These are phyloP conservation scores for Linnaemya tessellans DNA, from an alignment of 2,888 invertebrate genomes.

Conservation along the genomic window DNA sequence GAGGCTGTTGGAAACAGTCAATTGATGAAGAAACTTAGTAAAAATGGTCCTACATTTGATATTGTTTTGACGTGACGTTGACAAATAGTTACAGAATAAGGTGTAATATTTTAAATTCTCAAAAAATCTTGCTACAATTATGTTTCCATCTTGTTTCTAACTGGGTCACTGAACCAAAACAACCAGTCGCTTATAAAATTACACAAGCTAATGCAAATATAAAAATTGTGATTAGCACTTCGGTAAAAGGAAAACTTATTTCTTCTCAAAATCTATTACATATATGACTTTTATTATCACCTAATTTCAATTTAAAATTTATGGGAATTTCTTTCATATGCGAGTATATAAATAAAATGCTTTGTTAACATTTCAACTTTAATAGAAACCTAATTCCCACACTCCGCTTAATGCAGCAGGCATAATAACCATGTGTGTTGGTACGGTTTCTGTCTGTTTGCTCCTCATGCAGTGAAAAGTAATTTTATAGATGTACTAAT, in stretches of 20 bases:
- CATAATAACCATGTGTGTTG: slow-evolving; percentile 18
- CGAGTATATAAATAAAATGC: neutral
- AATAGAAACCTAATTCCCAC: slow-evolving; percentile 49
- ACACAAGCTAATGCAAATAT: too few species aligned
- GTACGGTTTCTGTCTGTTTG: neutral
- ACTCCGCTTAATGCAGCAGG: slow-evolving; percentile 32
- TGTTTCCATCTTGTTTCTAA: too few species aligned
- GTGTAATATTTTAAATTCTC: too few species aligned
- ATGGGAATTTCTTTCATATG: slow-evolving; percentile 8
- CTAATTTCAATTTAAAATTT: slow-evolving; percentile 34
- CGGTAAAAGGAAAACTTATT: neutral
- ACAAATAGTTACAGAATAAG: too few species aligned
- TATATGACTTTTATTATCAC: slow-evolving; percentile 14
- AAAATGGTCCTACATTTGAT: too few species aligned
- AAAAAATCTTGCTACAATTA: too few species aligned
- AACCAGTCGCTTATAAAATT: too few species aligned
- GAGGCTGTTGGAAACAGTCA: too few species aligned
- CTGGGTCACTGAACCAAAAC: neutral
- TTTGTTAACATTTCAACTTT: slow-evolving; percentile 15
- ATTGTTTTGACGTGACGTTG: too few species aligned
- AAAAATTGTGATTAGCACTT: too few species aligned
- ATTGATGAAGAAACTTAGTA: too few species aligned
- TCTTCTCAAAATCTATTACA: slow-evolving; percentile 3
- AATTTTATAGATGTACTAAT: slow-evolving; percentile 48
- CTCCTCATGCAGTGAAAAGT: slow-evolving; percentile 23